Evolutionary conservation across 1,140 invertebrate genomes (phyloP), one percentile per base, ranked within the genome.

Genomic region (Brachionus rotundiformis): DNA sequence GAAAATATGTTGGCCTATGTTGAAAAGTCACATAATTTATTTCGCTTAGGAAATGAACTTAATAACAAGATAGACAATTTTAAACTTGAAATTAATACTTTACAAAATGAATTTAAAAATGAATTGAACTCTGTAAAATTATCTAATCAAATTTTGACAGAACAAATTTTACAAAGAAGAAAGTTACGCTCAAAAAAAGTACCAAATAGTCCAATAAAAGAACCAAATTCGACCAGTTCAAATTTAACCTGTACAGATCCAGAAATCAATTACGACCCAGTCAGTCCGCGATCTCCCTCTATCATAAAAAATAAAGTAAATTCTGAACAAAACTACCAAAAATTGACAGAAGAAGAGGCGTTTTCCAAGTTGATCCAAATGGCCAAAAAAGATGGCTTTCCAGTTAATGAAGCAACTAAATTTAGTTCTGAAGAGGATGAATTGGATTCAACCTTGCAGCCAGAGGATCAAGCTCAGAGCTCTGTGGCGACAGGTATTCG

Each of bases 11-110:
- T 68, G 16, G 1, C 27, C n/a, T 36, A 68, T 16, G 16, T 68
- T n/a, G 63, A 68, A 68, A 68, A 33, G 31, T 68, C 63, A 19
- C 63, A 68, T 31, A 68, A 68, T n/a, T 36, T 68, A n/a, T 68
- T 68, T 68, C 27, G 33, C 1, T 8, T 68, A 68, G 63, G 63
- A n/a, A 68, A 68, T 68, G 63, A 68, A n/a, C 33, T 68, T 3
- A 68, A 68, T 16, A 19, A 33, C 33, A 33, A 36, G 8, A 68
- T 68, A 68, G 63, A 68, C n/a, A 36, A 8, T 36, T 68, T 68
- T 36, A 68, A 68, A 36, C 31, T 19, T 8, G 63, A 68, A 6
- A 68, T 68, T 6, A 36, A 68, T 36, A n/a, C 19, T 4, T 68
- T 68, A 36, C 63, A 68, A 36, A 33, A 33, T 7, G 31, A 68